Evolutionary conservation across 2,888 invertebrate species (phyloP).

Genomic region (Apodemia duryi): DNA sequence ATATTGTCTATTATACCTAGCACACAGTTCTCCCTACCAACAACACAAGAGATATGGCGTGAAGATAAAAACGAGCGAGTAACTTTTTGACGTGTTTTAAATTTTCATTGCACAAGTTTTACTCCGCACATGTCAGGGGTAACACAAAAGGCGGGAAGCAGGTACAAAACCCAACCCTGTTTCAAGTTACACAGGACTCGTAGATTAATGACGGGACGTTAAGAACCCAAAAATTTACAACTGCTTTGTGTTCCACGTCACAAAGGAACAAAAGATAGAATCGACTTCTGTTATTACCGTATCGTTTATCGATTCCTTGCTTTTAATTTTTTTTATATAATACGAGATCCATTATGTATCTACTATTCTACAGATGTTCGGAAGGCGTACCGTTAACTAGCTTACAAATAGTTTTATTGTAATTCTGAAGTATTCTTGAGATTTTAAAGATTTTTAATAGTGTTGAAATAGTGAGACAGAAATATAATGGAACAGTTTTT

Average conservation of each 20-base stretch:
- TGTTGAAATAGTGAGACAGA: neutral
- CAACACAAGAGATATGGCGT: neutral
- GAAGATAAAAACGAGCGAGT: slow-evolving; percentile 28
- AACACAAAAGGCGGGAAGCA: slow-evolving; percentile 62
- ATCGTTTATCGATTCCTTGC: slow-evolving; percentile 65
- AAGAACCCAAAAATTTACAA: slow-evolving; percentile 78
- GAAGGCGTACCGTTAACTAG: slow-evolving; percentile 65
- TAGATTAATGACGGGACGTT: slow-evolving; percentile 76
- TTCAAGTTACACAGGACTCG: slow-evolving; percentile 71
- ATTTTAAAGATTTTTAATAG: neutral
- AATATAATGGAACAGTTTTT: neutral
- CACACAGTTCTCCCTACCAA: neutral
- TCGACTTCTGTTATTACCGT: slow-evolving; percentile 76
- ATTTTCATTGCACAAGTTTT: slow-evolving; percentile 76
- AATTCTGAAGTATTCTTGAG: slow-evolving; percentile 17
- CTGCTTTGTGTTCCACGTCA: slow-evolving; percentile 62
- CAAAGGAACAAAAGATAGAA: slow-evolving; percentile 72
- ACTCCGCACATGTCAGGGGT: slow-evolving; percentile 68
- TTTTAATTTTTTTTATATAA: slow-evolving; percentile 71
- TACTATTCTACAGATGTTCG: slow-evolving; percentile 59
- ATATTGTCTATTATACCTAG: neutral
- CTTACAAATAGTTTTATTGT: slow-evolving; percentile 54
- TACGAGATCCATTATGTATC: slow-evolving; percentile 58
- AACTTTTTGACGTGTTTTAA: slow-evolving; percentile 50
- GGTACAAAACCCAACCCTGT: slow-evolving; percentile 70